Base-by-base conservation (phyloP, 2,113 vertebrate species). In the Chaetodon trifascialis region DNA sequence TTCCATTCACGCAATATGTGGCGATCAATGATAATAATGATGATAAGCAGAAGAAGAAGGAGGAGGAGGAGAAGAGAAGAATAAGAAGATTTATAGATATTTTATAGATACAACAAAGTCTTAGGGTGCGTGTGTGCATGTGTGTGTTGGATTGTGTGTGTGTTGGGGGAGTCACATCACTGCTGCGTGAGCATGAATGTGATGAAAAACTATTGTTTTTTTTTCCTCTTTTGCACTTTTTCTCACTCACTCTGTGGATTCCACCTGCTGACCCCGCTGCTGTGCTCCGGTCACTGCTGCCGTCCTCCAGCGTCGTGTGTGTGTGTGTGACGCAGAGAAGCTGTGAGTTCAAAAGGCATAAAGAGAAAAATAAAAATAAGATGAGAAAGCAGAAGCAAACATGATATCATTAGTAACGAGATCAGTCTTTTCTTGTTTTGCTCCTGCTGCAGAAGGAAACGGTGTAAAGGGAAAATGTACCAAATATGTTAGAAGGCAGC, bases 271-370 rank as follows among this genome's bases (percentile, higher is more conserved):
- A 64, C 73, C 72, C 77, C 19, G 7, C 77, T 15, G 7, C 23
- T 54, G 73, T 51, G 62, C 14, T 54, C 46, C 10, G 62, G 74
- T 40, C 86, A 46, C 64, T 52, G 73, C 52, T 70, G 63, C 15
- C 10, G n/a, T 70, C 52, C 69, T 52, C 40, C 23, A 21, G 21
- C 2, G 30, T 30, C 40, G 46, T 44, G 44, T 49, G 25, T 55
- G 23, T 49, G 47, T 51, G 30, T 56, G 23, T 40, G 47, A 56
- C 16, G 75, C 46, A 11, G 66, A 59, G 0, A 74, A 52, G 80
- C 91, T 91, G 84, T 4, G 4, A 80, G 52, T 36, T 52, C 7
- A 46, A 47, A 66, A 52, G 16, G 3, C 63, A 73, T 5, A 30
- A 52, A 68, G 0, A 79, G 34, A 64, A 62, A 10, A 15, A 0